Conservation (phyloP, 2,888 invertebrate species). For the Pilophorus perplexus region DNA sequence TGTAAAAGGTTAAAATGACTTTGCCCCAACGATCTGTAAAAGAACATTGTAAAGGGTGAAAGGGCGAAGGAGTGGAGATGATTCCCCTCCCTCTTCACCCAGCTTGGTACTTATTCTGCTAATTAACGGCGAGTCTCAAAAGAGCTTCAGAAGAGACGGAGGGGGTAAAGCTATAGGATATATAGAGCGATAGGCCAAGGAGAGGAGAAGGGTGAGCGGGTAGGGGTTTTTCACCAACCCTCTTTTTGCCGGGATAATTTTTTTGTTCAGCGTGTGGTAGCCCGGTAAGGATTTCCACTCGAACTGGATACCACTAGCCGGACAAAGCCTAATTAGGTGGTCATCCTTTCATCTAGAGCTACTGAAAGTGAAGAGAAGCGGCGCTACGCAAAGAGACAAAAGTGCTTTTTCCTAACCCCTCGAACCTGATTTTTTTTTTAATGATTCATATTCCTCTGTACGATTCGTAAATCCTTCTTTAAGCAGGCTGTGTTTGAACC, state of each 20-base stretch:
- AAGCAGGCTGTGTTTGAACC: no score
- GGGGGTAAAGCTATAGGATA: slow-evolving; percentile 6
- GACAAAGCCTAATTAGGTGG: slow-evolving; percentile 38
- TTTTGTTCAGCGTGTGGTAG: slow-evolving; percentile 11
- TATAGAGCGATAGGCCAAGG: slow-evolving; percentile 10
- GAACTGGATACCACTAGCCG: slow-evolving; percentile 18
- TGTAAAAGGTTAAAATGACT: slow-evolving; percentile 22
- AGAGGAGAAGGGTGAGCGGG: no score
- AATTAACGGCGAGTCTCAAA: slow-evolving; percentile 34
- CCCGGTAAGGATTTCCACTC: slow-evolving; percentile 31
- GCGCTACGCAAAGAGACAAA: no score
- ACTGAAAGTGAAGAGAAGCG: no score
- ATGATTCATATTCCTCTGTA: no score
- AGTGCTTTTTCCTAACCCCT: no score
- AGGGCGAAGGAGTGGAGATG: slow-evolving; percentile 6
- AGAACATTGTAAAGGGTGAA: background rate
- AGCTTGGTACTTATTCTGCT: slow-evolving; percentile 31
- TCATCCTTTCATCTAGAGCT: slow-evolving; percentile 34
- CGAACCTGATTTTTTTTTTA: no score
- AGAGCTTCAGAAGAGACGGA: slow-evolving; percentile 9
- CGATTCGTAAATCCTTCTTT: no score
- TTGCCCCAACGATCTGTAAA: slow-evolving; percentile 26
- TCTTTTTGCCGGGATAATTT: slow-evolving; percentile 10
- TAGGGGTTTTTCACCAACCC: slow-evolving; percentile 29
- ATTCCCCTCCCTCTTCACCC: slow-evolving; percentile 19